Conservation (phyloP, 2,113 vertebrate genomes). For the Hydrochoerus hydrochaeris region DNA sequence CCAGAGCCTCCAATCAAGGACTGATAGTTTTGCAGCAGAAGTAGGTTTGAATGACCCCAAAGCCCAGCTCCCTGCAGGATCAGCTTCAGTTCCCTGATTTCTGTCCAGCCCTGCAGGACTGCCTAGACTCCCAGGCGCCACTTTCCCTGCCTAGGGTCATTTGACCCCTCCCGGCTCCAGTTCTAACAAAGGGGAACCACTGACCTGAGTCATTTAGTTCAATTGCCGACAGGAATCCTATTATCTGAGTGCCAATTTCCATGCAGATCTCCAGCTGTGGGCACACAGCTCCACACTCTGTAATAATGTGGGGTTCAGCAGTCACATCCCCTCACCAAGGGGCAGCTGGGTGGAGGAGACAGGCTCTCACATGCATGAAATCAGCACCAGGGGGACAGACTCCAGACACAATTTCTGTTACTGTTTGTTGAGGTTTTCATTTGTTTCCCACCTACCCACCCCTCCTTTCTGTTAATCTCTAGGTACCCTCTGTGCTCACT, state of each 20-base stretch:
- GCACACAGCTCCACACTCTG: neutral
- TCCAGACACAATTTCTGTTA: neutral
- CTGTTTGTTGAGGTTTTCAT: neutral
- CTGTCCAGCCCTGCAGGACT: neutral
- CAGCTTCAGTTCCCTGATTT: slow-evolving; percentile 29
- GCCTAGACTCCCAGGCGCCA: neutral
- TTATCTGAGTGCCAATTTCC: slow-evolving; percentile 35
- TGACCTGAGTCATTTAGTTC: slow-evolving; percentile 52
- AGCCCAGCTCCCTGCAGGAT: neutral
- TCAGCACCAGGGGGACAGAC: neutral
- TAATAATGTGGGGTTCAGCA: neutral
- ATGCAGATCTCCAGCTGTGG: neutral
- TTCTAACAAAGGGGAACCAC: slow-evolving; percentile 55
- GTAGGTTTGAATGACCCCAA: slow-evolving; percentile 28
- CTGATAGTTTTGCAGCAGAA: slow-evolving; percentile 21
- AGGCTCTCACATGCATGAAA: neutral
- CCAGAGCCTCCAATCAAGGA: neutral
- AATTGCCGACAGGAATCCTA: slow-evolving; percentile 61
- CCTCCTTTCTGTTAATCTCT: neutral
- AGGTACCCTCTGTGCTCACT: neutral
- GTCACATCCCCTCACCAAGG: neutral
- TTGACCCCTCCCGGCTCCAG: neutral
- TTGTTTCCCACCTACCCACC: too few relatives aligned
- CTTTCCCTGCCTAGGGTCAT: neutral
- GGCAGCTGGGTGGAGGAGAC: neutral